Conservation (phyloP, 2,888 invertebrate species). For the Tachina grossa region DNA sequence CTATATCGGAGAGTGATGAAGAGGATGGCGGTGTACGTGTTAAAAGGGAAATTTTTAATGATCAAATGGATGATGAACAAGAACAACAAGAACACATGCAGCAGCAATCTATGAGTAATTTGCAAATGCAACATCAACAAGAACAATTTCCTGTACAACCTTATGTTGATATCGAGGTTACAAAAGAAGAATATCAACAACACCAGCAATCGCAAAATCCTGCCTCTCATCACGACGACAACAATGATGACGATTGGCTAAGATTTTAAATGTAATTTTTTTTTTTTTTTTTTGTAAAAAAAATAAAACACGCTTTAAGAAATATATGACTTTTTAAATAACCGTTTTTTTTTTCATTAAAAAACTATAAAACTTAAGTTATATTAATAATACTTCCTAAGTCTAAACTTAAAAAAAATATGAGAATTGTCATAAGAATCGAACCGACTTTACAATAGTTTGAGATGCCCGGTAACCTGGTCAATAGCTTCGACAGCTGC, state of each 20-base stretch:
- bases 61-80: constrained; percentile 67
- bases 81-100: constrained; percentile 43
- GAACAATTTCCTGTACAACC: constrained; percentile 38
- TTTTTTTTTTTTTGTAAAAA: neutral
- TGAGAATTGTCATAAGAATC: neutral
- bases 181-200: constrained; percentile 58
- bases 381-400: neutral
- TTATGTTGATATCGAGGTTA: constrained; percentile 41
- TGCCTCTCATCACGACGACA: constrained; percentile 68
- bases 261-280: constrained; percentile 78
- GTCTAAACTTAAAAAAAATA: constrained; percentile 31
- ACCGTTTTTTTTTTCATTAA: constrained; percentile 8
- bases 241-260: constrained; percentile 78
- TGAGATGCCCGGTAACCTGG: constrained; percentile 93
- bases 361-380: neutral
- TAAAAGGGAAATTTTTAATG: constrained; percentile 74
- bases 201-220: constrained; percentile 47
- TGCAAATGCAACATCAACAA: constrained; percentile 53
- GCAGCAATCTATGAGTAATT: constrained; percentile 32
- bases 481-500: constrained; percentile 90
- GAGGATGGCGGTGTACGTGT: constrained; percentile 77
- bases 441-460: constrained; percentile 86
- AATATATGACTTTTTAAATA: constrained; percentile 2
- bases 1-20: constrained; percentile 91
- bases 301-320: neutral